These are phyloP conservation scores for Ceriagrion tenellum DNA, from an alignment of 2,888 invertebrate species.

Conservation along the genomic window DNA sequence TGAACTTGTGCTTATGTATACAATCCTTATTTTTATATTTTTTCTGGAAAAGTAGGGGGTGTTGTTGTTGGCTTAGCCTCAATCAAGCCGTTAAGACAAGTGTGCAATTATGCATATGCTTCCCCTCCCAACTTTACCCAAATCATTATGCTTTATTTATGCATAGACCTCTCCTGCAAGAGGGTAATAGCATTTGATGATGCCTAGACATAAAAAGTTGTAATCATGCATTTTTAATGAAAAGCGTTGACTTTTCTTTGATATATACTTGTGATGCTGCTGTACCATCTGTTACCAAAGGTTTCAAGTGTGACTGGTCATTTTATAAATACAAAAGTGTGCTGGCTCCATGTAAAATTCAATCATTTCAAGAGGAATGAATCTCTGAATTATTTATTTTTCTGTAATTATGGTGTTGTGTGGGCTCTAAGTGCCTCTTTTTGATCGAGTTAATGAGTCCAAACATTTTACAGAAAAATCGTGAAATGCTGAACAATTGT, in stretches of 20 bases:
- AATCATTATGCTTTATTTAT: constrained; percentile 54
- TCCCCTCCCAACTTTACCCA: constrained; percentile 25
- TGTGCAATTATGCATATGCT: constrained; percentile 59
- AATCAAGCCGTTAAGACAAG: constrained; percentile 40
- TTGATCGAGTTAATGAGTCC: constrained; percentile 28
- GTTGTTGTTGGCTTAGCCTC: constrained; percentile 41
- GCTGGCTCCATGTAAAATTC: constrained; percentile 55
- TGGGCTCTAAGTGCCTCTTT: constrained; percentile 39
- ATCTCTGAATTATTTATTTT: constrained; percentile 63
- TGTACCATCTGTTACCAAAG: constrained; percentile 66
- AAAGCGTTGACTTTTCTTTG: constrained; percentile 28
- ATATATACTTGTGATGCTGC: constrained; percentile 50
- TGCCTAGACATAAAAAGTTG: constrained; percentile 45
- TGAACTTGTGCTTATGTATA: constrained; percentile 52
- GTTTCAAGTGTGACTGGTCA: constrained; percentile 55
- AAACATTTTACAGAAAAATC: constrained; percentile 19
- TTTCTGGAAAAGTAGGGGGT: constrained; percentile 41
- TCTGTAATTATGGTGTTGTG: constrained; percentile 14
- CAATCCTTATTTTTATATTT: constrained; percentile 62
- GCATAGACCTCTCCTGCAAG: constrained; percentile 33
- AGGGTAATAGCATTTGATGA: constrained; percentile 33
- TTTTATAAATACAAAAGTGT: constrained; percentile 58
- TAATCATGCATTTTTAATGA: constrained; percentile 46
- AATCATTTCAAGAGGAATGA: constrained; percentile 40
- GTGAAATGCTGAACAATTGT: background rate